Evolutionary conservation across 2,113 vertebrate genomes (phyloP).

Genomic region (Brevimyrus niger): DNA sequence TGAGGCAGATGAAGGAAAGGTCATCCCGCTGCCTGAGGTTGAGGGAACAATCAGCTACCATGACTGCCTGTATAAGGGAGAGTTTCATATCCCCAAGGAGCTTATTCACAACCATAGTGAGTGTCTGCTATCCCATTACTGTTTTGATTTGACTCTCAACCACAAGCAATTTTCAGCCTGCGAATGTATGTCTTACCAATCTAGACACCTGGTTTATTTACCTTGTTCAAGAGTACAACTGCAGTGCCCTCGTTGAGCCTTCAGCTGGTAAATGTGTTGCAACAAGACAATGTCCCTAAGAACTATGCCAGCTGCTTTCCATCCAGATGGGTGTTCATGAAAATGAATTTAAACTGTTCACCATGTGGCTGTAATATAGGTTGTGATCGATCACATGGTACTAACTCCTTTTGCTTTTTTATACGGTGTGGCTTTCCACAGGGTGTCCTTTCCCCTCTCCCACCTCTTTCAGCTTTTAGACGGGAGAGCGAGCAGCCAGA

Average conservation of each 20-base stretch:
- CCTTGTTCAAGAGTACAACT: not conserved
- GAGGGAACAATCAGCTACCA: constrained; percentile 87
- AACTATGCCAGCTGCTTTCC: not conserved
- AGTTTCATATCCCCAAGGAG: constrained; percentile 83
- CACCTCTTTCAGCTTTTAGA: constrained; percentile 65
- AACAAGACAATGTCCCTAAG: not conserved
- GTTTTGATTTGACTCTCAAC: not conserved
- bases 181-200: not conserved
- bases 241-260: not conserved
- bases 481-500: constrained; percentile 83
- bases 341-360: not conserved
- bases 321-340: not conserved
- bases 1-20: constrained; percentile 93
- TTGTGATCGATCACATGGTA: not conserved
- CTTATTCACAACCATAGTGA: constrained; percentile 90
- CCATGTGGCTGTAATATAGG: not conserved
- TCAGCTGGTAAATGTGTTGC: not conserved
- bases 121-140: constrained; percentile 34
- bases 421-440: not conserved
- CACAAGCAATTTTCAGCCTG: not conserved
- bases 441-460: not conserved
- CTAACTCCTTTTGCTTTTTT: not conserved
- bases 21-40: constrained; percentile 85
- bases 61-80: constrained; percentile 82
- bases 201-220: not conserved